Percentiles rank a stretch among this genome's conserved stretches.
phyloP scores from a whole-genome alignment of 2,888 invertebrate species.

The Drosophila prostipennis region DNA sequence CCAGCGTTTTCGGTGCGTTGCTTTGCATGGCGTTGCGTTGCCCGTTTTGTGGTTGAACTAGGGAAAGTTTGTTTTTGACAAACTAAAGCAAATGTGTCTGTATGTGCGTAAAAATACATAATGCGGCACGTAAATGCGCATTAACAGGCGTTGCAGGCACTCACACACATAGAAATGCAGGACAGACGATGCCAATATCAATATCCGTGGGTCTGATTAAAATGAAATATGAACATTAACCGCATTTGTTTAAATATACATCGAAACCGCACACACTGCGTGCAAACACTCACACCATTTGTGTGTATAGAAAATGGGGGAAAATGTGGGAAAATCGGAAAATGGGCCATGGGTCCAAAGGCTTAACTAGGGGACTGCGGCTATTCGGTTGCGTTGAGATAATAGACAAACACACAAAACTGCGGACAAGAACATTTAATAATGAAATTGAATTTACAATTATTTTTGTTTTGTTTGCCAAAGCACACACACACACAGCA shows the following conservation, averaged over 20 bases:
- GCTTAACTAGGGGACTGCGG: conserved; percentile 39
- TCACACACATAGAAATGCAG: neutral
- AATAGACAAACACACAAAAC: conserved; percentile 71
- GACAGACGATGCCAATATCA: conserved; percentile 41
- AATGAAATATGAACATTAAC: conserved; percentile 81
- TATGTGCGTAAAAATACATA: conserved; percentile 46
- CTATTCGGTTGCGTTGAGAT: conserved; percentile 45
- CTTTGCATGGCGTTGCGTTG: conserved; percentile 28
- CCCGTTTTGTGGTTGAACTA: conserved; percentile 45
- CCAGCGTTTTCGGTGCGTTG: conserved; percentile 16
- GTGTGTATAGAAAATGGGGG: too few relatives aligned
- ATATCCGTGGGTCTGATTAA: conserved; percentile 72
- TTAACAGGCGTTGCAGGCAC: conserved; percentile 54
- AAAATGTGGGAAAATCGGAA: too few relatives aligned
- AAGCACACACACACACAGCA: conserved; percentile 4
- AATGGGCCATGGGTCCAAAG: conserved; percentile 4
- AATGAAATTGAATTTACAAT: conserved; percentile 80
- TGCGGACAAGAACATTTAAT: conserved; percentile 70
- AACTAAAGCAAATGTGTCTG: conserved; percentile 55
- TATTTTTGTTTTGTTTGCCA: conserved; percentile 75
- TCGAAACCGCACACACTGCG: conserved; percentile 59
- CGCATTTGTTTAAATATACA: conserved; percentile 80
- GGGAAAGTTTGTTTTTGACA: conserved; percentile 75
- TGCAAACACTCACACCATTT: conserved; percentile 46
- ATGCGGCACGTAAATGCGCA: conserved; percentile 61